Evolutionary conservation across 2,797 vertebrate genomes (phyloP), one percentile per base, ranked within the genome.

Genomic region (Cephalopachus bancanus): DNA sequence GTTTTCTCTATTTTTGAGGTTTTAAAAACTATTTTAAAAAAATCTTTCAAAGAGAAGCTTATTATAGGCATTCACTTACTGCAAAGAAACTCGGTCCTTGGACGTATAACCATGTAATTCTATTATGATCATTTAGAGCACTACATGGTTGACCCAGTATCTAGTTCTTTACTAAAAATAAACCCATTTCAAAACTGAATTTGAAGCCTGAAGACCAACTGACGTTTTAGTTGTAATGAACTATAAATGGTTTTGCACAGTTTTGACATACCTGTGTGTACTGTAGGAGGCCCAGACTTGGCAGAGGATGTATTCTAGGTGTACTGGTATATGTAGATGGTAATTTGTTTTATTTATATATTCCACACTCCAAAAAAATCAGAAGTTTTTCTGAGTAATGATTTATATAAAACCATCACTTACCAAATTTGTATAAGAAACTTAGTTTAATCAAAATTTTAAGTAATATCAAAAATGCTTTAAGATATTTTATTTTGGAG

Each of bases 161-260:
- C 91, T 97, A 98, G 96, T 97, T 98, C 96, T 98, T 98, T 98
- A 98, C 98, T 98, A 98, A 98, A 98, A 98, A 97, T 98, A 98
- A 98, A 96, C 95, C 98, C 98, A 98, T 98, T 98, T 94, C 95
- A 97, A 83, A 98, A 98, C 98, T 97, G 97, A 98, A 98, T 98
- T 98, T 98, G 97, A 98, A 98, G 97, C 98, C 86, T 98, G 92
- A 98, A 98, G 97, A 98, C 98, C 98, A 98, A 98, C 98, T 98
- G 98, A 99, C 98, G 98, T 98, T 98, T 96, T 98, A 98, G 98
- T 98, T 98, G 96, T 98, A 98, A 98, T 96, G 97, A 98, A 98
- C 98, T 98, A 86, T 98, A 98, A 97, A 98, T 98, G 98, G 97
- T 98, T 98, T 98, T 99, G 98, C 98, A 99, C 98, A 98, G 98